Evolutionary conservation across 2,888 invertebrate species (phyloP), one percentile per base, ranked within the genome.

Genomic region (Pyrgus malvae): DNA sequence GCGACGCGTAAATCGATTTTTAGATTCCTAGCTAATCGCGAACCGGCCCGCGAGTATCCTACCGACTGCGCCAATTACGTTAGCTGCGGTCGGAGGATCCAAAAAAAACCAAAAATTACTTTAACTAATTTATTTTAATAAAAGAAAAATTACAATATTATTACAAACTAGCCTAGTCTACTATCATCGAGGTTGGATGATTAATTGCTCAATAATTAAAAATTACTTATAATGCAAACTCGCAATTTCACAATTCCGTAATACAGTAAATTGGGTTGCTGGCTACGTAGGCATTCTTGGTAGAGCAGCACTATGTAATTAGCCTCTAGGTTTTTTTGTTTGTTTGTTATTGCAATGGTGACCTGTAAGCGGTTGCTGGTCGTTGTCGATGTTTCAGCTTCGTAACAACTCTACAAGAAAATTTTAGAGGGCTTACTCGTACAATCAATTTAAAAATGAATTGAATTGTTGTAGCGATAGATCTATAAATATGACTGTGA

Each of bases 1-100:
- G 48, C 37, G 37, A 48, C 48, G 48, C 38, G 48, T 27, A 27
- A n/a, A 8, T 19, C 38, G 48, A 48, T 38, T 11, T 38, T 16
- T 11, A 27, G 38, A 19, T 7, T 16, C 48, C 48, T 48, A 48
- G 48, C 38, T 48, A 37, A 48, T 29, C 29, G 37, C 48, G 48
- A 29, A 48, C 48, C 25, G 35, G 48, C 48, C 48, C 44, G 44
- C 44, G 44, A 46, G 45, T 45, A 45, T 45, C 45, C 45, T 45
- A 45, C 45, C 45, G 45, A 48, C 48, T 44, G 23, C 37, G 48
- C 35, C 53, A 57, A 57, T 54, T 45, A 55, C 45, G 48, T 25
- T 37, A 9, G 21, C 48, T 37, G 37, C 48, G 37, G 25, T 11
- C 37, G 37, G 48, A 48, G 48, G 37, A 8, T 37, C 37, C 48